Percentiles rank a stretch among this genome's conserved stretches.
These are phyloP conservation scores for Rostratula benghalensis DNA, from an alignment of 2,113 vertebrate species.

Conservation along the genomic window DNA sequence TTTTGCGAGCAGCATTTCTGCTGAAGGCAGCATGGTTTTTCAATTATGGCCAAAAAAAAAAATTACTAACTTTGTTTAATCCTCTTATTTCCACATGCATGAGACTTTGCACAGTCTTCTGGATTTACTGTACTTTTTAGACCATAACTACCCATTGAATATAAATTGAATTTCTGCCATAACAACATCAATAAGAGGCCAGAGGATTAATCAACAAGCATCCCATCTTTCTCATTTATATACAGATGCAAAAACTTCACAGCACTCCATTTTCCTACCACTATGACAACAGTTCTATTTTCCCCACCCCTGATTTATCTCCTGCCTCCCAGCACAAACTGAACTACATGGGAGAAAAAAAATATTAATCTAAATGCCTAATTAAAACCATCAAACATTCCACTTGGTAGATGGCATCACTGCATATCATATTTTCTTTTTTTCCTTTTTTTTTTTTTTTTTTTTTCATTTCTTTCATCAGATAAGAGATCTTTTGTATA, in stretches of 20 bases:
- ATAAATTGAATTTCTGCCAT: not conserved
- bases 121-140: not conserved
- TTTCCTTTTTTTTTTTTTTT: not conserved
- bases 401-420: not conserved
- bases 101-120: not conserved
- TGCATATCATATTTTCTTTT: not conserved
- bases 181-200: not conserved
- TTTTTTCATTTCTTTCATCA: not conserved
- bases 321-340: not conserved
- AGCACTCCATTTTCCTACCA: not conserved
- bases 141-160: not conserved
- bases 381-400: not conserved
- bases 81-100: constrained; percentile 8
- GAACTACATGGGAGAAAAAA: not conserved
- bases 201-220: not conserved
- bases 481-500: not conserved
- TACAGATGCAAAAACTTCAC: not conserved
- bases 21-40: not conserved
- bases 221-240: not conserved
- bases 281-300: not conserved
- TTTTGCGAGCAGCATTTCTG: not conserved
- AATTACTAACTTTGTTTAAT: not conserved
- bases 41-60: not conserved
- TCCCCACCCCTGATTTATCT: not conserved
- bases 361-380: not conserved